Evolutionary conservation across 2,888 invertebrate genomes (phyloP).

Genomic region (Hypomecis punctinalis): DNA sequence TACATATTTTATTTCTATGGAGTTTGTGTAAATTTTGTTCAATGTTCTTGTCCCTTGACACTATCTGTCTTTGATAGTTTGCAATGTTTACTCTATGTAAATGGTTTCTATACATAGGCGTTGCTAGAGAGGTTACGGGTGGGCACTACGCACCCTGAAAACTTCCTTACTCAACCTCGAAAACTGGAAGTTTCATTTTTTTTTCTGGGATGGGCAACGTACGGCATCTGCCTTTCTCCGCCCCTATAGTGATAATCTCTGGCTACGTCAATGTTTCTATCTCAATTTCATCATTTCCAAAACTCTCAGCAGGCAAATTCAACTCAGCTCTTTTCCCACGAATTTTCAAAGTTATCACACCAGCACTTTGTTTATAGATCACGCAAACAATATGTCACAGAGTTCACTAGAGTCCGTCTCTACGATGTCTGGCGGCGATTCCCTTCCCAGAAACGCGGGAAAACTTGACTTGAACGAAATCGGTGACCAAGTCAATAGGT

Average conservation of each 20-base stretch:
- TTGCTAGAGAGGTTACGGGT: too few relatives aligned
- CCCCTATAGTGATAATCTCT: too few relatives aligned
- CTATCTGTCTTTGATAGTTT: neutral
- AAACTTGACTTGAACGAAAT: constrained; percentile 76
- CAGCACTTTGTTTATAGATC: constrained; percentile 73
- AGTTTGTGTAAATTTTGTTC: constrained; percentile 11
- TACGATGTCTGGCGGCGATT: constrained; percentile 87
- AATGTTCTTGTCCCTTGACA: constrained; percentile 10
- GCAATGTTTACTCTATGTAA: constrained; percentile 3
- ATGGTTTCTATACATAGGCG: neutral
- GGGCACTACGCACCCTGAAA: too few relatives aligned
- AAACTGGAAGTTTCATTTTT: too few relatives aligned
- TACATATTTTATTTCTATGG: neutral
- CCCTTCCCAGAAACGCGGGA: constrained; percentile 72
- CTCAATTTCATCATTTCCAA: neutral
- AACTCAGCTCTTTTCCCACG: neutral
- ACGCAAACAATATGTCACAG: constrained; percentile 90
- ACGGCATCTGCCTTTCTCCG: too few relatives aligned
- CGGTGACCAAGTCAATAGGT: constrained; percentile 83
- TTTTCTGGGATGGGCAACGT: too few relatives aligned
- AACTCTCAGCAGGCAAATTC: neutral
- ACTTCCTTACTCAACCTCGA: too few relatives aligned
- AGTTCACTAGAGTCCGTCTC: constrained; percentile 92
- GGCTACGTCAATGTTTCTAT: neutral
- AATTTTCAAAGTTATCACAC: constrained; percentile 31